phyloP scores from a whole-genome alignment of 2,797 vertebrate genomes.

The Centropyge bicolor region DNA sequence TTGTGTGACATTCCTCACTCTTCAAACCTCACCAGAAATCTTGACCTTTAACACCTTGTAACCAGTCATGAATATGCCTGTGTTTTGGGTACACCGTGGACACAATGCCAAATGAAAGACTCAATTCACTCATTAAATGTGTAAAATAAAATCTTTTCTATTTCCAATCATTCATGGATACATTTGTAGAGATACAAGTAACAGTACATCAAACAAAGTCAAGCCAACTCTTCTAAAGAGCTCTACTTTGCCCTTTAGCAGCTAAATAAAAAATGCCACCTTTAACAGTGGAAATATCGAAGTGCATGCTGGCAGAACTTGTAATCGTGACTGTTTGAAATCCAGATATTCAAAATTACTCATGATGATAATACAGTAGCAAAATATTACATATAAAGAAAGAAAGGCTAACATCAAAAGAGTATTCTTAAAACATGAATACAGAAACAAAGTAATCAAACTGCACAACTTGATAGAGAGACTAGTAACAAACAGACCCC shows the following conservation, averaged over 20 bases:
- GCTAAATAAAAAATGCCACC: conserved; percentile 71
- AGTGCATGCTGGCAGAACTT: conserved; percentile 87
- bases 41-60: neutral
- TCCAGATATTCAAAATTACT: conserved; percentile 85
- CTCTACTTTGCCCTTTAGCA: conserved; percentile 67
- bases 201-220: conserved; percentile 79
- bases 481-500: conserved; percentile 81
- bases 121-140: conserved; percentile 57
- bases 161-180: conserved; percentile 79
- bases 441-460: conserved; percentile 82
- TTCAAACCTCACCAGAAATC: conserved; percentile 21
- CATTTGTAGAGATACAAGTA: conserved; percentile 79
- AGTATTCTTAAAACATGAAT: conserved; percentile 82
- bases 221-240: conserved; percentile 70
- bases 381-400: conserved; percentile 87
- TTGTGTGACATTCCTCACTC: conserved; percentile 54
- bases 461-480: conserved; percentile 77
- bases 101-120: conserved; percentile 40
- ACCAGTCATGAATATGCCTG: neutral
- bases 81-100: neutral
- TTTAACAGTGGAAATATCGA: conserved; percentile 76
- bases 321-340: conserved; percentile 81
- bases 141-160: conserved; percentile 82
- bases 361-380: conserved; percentile 85
- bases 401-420: conserved; percentile 82